These are phyloP conservation scores for Mythimna lalbum DNA, from an alignment of 2,888 invertebrate genomes.

Conservation along the genomic window DNA sequence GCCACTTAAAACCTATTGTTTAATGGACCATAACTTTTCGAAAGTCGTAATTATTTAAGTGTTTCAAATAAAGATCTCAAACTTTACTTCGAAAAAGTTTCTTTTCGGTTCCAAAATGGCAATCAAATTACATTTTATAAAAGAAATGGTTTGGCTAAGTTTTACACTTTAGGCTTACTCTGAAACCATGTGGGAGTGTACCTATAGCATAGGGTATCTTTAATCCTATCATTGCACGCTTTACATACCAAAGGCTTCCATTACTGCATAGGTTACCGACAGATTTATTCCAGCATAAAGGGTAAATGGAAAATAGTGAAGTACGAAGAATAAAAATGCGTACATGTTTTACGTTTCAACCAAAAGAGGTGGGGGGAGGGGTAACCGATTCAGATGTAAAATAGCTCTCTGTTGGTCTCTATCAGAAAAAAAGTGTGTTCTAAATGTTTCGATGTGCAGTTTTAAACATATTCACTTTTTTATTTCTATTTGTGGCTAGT, in stretches of 20 bases:
- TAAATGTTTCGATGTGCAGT: conserved; percentile 1
- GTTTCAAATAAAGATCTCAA: not conserved
- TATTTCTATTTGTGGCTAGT: not conserved
- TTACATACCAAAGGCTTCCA: conserved; percentile 41
- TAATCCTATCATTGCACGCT: conserved; percentile 27
- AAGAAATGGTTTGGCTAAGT: not conserved
- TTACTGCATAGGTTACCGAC: conserved; percentile 16
- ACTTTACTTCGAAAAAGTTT: not conserved
- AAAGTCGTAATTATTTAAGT: not conserved
- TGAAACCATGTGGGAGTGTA: not conserved
- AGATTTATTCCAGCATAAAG: conserved; percentile 20
- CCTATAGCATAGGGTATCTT: conserved; percentile 4
- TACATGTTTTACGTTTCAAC: conserved; percentile 45
- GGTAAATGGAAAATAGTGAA: conserved; percentile 28
- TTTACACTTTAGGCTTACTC: not conserved
- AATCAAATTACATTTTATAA: not conserved
- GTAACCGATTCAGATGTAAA: conserved; percentile 23
- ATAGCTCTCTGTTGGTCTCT: conserved; percentile 12
- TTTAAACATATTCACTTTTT: not conserved
- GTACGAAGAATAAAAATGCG: conserved; percentile 26
- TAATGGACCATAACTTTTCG: too few relatives aligned
- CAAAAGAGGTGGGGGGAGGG: not conserved
- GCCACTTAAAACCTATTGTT: not conserved
- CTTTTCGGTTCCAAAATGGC: not conserved
- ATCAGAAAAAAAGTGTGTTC: not conserved